These are phyloP conservation scores for Anas bahamensis DNA, from an alignment of 2,797 vertebrate genomes.

Conservation along the genomic window DNA sequence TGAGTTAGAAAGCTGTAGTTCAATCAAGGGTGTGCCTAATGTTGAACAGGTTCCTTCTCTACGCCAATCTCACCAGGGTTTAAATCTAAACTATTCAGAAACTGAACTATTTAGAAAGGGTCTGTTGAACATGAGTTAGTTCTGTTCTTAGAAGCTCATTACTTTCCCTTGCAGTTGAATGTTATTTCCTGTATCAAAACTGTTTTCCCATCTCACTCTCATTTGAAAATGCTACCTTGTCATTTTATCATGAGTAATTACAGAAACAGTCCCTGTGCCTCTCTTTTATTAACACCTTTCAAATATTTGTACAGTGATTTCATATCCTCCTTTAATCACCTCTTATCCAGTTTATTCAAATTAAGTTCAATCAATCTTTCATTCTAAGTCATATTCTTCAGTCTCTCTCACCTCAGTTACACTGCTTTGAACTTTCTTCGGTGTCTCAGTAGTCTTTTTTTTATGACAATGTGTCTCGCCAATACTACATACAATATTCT, in stretches of 20 bases:
- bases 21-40: neutral
- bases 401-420: neutral
- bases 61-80: neutral
- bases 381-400: neutral
- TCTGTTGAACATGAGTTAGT: neutral
- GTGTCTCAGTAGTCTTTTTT: neutral
- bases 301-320: slow-evolving; percentile 67
- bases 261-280: neutral
- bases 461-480: neutral
- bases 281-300: slow-evolving; percentile 53
- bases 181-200: neutral
- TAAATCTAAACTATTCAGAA: slow-evolving; percentile 18
- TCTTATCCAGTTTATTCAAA: slow-evolving; percentile 55
- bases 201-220: neutral
- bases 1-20: neutral
- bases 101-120: slow-evolving; percentile 1
- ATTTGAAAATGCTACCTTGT: neutral
- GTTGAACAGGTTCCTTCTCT: neutral
- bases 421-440: neutral
- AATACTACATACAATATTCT: neutral
- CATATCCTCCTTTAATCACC: slow-evolving; percentile 52
- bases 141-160: slow-evolving; percentile 9
- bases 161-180: neutral
- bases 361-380: slow-evolving; percentile 28
- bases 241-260: neutral